Percentiles rank a stretch among this genome's conserved stretches.
These are phyloP conservation scores for Spheniscus mendiculus DNA, from an alignment of 2,113 vertebrate genomes.

Conservation along the genomic window DNA sequence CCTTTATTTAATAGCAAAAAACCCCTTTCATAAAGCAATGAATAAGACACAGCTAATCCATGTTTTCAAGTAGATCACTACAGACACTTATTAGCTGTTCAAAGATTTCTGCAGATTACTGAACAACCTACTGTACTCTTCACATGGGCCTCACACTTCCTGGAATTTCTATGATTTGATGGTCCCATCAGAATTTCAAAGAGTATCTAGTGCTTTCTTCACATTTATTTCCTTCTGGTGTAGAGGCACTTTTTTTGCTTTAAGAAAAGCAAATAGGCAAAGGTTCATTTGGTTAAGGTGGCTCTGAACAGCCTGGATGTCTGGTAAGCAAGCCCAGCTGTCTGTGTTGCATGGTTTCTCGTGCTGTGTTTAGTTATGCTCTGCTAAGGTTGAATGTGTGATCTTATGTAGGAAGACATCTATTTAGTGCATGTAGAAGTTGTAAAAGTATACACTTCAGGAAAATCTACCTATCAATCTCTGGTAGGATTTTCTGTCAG, in stretches of 20 bases:
- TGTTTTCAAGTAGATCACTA: background rate
- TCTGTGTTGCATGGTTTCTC: background rate
- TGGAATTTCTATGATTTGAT: background rate
- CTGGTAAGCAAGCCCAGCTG: background rate
- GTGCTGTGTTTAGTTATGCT: background rate
- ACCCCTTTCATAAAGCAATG: background rate
- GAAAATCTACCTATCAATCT: background rate
- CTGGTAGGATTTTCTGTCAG: background rate
- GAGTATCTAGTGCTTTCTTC: background rate
- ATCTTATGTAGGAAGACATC: background rate
- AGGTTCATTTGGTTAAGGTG: background rate
- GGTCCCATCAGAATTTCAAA: background rate
- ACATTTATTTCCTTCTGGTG: background rate
- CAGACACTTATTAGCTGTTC: background rate
- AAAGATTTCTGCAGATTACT: background rate
- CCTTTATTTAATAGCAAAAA: background rate
- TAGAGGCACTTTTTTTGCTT: background rate
- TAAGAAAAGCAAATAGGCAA: background rate
- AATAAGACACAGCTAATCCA: background rate
- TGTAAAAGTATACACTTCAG: background rate
- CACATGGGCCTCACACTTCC: background rate
- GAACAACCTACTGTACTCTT: background rate
- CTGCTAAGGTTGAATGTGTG: background rate
- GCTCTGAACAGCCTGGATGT: background rate
- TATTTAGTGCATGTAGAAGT: background rate